phyloP scores from a whole-genome alignment of 2,113 vertebrate species.

The Nipponia nippon region DNA sequence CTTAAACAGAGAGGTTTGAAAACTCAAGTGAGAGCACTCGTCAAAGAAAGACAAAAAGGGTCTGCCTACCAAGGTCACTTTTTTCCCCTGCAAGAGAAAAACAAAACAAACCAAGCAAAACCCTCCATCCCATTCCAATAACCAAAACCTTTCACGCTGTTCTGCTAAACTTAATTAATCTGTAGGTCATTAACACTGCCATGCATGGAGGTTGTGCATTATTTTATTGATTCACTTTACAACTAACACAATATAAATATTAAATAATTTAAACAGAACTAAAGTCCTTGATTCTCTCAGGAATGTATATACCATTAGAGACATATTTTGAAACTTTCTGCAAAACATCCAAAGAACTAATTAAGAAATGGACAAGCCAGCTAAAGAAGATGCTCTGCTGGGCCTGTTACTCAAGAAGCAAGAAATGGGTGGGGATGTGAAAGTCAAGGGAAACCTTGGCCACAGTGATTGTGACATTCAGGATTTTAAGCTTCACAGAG shows the following conservation, averaged over 20 bases:
- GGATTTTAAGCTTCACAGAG: neutral
- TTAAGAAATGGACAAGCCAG: neutral
- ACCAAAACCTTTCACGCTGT: slow-evolving; percentile 35
- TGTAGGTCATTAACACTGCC: slow-evolving; percentile 17
- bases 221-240: slow-evolving; percentile 3
- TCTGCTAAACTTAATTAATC: slow-evolving; percentile 41
- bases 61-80: slow-evolving; percentile 24
- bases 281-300: slow-evolving; percentile 35
- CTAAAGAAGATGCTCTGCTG: neutral
- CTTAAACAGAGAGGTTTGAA: slow-evolving; percentile 17
- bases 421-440: neutral
- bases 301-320: neutral
- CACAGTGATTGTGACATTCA: neutral
- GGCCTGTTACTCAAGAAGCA: neutral
- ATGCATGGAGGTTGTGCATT: neutral
- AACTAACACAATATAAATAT: slow-evolving; percentile 33
- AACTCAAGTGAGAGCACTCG: neutral
- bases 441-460: neutral
- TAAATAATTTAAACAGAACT: slow-evolving; percentile 6
- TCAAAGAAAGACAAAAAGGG: slow-evolving; percentile 26
- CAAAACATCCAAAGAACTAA: neutral
- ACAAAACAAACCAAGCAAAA: neutral
- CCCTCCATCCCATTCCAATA: slow-evolving; percentile 15
- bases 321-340: neutral
- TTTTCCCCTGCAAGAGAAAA: neutral